Evolutionary conservation across 2,888 invertebrate species (phyloP).

Genomic region (Ormyrus rosae): DNA sequence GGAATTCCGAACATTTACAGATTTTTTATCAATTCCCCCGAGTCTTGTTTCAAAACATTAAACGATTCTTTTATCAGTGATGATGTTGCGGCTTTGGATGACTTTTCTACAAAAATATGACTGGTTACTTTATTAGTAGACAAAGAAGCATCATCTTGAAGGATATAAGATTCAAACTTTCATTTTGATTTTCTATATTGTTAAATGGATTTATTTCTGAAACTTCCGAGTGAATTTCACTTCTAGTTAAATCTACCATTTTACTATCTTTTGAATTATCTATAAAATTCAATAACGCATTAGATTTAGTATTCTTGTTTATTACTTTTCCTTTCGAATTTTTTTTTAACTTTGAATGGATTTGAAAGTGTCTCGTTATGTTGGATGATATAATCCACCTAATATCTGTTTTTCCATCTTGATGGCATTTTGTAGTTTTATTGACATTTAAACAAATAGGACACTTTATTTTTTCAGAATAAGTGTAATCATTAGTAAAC

Average conservation of each 20-base stretch:
- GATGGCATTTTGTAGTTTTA: not conserved
- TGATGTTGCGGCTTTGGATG: not conserved
- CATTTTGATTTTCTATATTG: not conserved
- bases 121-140: not conserved
- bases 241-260: not conserved
- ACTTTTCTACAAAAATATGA: too few relatives aligned
- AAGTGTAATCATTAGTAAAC: not conserved
- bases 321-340: too few relatives aligned
- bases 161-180: not conserved
- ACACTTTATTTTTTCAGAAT: not conserved
- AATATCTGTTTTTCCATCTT: not conserved
- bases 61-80: not conserved
- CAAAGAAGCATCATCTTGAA: not conserved
- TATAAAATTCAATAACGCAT: not conserved
- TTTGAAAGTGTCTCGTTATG: not conserved
- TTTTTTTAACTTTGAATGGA: too few relatives aligned
- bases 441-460: conserved; percentile 1
- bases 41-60: not conserved
- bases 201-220: not conserved
- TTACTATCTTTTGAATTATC: not conserved
- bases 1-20: not conserved
- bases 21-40: conserved; percentile 13
- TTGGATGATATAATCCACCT: not conserved
- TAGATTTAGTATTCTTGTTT: too few relatives aligned
- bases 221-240: not conserved